Conservation (phyloP, 2,888 invertebrate species). For the Brachyopa scutellaris region DNA sequence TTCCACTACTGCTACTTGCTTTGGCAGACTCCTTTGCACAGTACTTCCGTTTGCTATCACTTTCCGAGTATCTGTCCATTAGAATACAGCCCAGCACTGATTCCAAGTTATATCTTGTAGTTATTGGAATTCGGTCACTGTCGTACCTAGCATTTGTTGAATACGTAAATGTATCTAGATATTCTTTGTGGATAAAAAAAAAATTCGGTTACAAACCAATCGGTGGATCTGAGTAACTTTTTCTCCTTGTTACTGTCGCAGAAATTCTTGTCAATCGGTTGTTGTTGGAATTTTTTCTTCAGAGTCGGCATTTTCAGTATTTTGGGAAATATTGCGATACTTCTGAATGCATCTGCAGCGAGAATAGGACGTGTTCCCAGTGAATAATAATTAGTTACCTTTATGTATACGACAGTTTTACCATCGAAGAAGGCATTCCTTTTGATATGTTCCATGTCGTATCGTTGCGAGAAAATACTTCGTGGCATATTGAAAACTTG, state of each 20-base stretch:
- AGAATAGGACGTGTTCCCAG: too few species aligned
- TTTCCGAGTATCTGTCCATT: constrained; percentile 74
- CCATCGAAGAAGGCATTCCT: constrained; percentile 76
- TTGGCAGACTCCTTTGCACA: constrained; percentile 22
- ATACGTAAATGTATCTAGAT: too few species aligned
- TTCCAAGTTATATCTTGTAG: constrained; percentile 76
- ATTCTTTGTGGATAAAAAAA: too few species aligned
- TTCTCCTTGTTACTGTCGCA: constrained; percentile 73
- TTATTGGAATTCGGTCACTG: constrained; percentile 76
- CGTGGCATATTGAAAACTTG: constrained; percentile 75
- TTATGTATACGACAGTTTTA: constrained; percentile 44
- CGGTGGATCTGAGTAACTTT: constrained; percentile 75
- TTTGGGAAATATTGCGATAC: constrained; percentile 75
- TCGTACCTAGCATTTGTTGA: constrained; percentile 76
- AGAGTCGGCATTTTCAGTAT: constrained; percentile 74
- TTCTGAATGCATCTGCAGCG: constrained; percentile 76
- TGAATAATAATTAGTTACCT: background rate
- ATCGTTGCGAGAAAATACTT: constrained; percentile 77
- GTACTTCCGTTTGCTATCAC: constrained; percentile 65
- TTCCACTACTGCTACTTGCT: background rate
- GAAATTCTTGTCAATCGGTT: constrained; percentile 61
- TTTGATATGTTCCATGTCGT: constrained; percentile 74
- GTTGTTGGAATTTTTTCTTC: constrained; percentile 33
- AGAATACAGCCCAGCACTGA: constrained; percentile 74
- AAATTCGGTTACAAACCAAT: constrained; percentile 74